Evolutionary conservation across 2,888 invertebrate genomes (phyloP), one percentile per base, ranked within the genome.

Genomic region (Lymantria monacha): DNA sequence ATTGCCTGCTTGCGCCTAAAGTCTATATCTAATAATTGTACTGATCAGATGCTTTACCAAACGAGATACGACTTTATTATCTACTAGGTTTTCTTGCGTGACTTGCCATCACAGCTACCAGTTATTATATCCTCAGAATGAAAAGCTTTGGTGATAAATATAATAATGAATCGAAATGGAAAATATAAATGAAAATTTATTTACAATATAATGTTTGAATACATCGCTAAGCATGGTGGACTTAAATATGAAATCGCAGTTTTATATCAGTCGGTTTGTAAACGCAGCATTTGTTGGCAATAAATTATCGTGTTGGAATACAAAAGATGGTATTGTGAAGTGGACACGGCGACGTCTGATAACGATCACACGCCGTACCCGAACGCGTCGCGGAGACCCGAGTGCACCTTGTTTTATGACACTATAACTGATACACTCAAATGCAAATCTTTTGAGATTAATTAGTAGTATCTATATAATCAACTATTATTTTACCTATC

Each of bases 311-410:
- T 82, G 84, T 86, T 78, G 81, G 80, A 83, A 83, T 79, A 89
- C 87, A 89, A 87, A 89, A 87, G 87, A 86, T 86, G 84, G 84
- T 81, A 87, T 87, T 86, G 85, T 83, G 81, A 72, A 78, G 83
- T 80, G 78, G 81, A 84, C 83, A 87, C 84, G 83, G 84, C 86
- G 85, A 84, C 82, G 83, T 76, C 66, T 80, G 88, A 88, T 88
- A 87, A 79, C 74, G 72, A 87, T 87, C 87, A 71, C 73, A 66
- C 72, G 70, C 57, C 72, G 67, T 66, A 44, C 50, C 51, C 46
- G 52, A 51, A 52, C 56, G 70, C 22, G 42, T 10, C 41, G 30
- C 30, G n/a, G 67, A 63, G 48, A 49, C 53, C 51, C 55, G 56
- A 57, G 56, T 61, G 60, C 60, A 42, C 30, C 61, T 55, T 44